Evolutionary conservation across 2,888 invertebrate genomes (phyloP).

Genomic region (Drosophila quinaria): DNA sequence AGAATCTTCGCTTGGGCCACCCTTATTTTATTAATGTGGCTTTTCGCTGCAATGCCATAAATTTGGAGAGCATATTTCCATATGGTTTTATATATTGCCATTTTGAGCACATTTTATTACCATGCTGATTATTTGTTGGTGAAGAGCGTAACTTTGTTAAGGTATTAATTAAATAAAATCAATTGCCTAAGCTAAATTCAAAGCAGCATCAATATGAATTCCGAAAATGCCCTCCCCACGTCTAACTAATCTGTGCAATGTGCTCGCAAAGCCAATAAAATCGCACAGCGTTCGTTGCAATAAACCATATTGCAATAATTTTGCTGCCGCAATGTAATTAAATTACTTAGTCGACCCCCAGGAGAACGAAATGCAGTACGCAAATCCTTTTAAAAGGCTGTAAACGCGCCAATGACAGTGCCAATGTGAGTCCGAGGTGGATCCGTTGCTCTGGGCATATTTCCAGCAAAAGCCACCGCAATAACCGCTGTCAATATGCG

Average conservation of each 20-base stretch:
- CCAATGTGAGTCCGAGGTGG: conserved; percentile 8
- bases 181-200: conserved; percentile 16
- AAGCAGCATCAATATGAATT: conserved; percentile 12
- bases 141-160: conserved; percentile 13
- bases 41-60: too few relatives aligned
- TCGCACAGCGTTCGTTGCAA: conserved; percentile 41
- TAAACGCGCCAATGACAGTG: conserved; percentile 48
- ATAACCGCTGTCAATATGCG: conserved; percentile 83
- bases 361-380: conserved; percentile 52
- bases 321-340: conserved; percentile 71
- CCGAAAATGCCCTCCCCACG: conserved; percentile 10
- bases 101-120: neutral
- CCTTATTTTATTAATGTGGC: too few relatives aligned
- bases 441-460: conserved; percentile 57
- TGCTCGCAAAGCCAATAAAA: conserved; percentile 49
- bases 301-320: conserved; percentile 77
- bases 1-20: too few relatives aligned
- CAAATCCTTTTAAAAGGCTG: conserved; percentile 76
- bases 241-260: conserved; percentile 23
- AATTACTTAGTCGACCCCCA: conserved; percentile 64
- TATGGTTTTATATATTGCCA: too few relatives aligned
- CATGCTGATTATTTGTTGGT: neutral
- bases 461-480: conserved; percentile 77
- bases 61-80: too few relatives aligned
- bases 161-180: conserved; percentile 20